Base-by-base conservation (phyloP, 1,140 invertebrate species). In the Radopholus similis region DNA sequence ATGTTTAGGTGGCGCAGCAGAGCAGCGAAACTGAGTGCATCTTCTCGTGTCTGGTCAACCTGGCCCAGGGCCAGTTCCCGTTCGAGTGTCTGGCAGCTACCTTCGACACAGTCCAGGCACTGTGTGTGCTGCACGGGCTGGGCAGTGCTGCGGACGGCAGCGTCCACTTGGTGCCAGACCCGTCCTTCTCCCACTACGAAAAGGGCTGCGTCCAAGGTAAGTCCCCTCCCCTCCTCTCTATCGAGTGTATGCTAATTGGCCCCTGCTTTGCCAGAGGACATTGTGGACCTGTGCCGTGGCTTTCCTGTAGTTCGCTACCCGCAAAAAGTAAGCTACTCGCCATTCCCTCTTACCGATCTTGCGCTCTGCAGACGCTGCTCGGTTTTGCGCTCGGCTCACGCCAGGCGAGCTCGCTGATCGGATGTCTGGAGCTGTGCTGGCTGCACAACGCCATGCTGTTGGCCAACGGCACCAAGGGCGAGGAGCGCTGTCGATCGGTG, bases 401-500 rank as follows among this genome's bases (percentile, higher is more conserved):
- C 21, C 53, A 37, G 18, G 74, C 72, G 15, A 13, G 26, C 21
- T 77, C 72, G 4, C 59, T 74, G 32, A 51, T 74, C 30, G 74
- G 75, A 26, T 74, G 72, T 44, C 21, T 74, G 11, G 68, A 76
- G 30, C 35, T 77, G n/a, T 74, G 72, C 64, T 74, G 64, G 26
- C 26, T 34, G 23, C 21, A 73, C n/a, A 65, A 51, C 47, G n/a
- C 42, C 18, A 4, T 34, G 26, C 26, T 23, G 13, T n/a, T 60
- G 21, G 37, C 38, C 38, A n/a, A n/a, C 38, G 38, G 38, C 38
- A 26, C 2, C 44, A 49, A 49, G 28, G 21, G 59, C 32, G 51
- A 4, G 11, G 32, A 37, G 30, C 35, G 44, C 21, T 68, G 66
- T 40, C 63, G 62, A 60, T 76, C 73, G 8, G 55, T 74, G 21